phyloP scores from a whole-genome alignment of 2,797 vertebrate species.

The Sebastes oblongus region DNA sequence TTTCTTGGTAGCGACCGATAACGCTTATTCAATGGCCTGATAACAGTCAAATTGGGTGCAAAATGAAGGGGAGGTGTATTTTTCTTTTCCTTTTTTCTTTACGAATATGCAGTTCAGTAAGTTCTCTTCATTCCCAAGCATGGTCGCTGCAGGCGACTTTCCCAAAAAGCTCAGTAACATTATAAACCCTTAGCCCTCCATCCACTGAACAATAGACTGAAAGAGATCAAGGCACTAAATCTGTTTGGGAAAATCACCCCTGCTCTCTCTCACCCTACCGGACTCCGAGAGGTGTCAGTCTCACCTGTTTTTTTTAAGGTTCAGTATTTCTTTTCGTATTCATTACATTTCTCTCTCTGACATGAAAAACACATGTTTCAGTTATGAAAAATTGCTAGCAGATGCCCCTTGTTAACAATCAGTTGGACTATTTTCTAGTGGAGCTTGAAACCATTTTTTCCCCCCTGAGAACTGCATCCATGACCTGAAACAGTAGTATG shows the following conservation, averaged over 20 bases:
- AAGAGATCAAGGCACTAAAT: slow-evolving; percentile 64
- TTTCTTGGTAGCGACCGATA: too few species aligned
- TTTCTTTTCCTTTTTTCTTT: neutral
- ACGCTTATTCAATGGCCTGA: too few species aligned
- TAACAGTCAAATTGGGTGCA: neutral
- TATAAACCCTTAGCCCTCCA: slow-evolving; percentile 40
- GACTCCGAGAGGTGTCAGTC: slow-evolving; percentile 25
- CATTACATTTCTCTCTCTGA: neutral
- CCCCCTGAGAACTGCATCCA: neutral
- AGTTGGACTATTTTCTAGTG: neutral
- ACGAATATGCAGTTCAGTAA: neutral
- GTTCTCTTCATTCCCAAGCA: slow-evolving; percentile 19
- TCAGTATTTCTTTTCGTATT: neutral
- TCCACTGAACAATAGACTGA: slow-evolving; percentile 48
- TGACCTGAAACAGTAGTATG: neutral
- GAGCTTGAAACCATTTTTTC: neutral
- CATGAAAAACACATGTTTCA: neutral
- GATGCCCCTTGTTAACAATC: neutral
- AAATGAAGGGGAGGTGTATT: neutral
- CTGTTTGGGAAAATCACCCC: slow-evolving; percentile 73
- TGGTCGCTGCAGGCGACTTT: slow-evolving; percentile 44
- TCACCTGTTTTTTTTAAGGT: slow-evolving; percentile 23
- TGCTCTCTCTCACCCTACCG: slow-evolving; percentile 61
- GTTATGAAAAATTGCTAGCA: neutral
- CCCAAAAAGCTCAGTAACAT: slow-evolving; percentile 70